These are phyloP conservation scores for Calliopsis andreniformis DNA, from an alignment of 1,140 invertebrate genomes.

Conservation along the genomic window DNA sequence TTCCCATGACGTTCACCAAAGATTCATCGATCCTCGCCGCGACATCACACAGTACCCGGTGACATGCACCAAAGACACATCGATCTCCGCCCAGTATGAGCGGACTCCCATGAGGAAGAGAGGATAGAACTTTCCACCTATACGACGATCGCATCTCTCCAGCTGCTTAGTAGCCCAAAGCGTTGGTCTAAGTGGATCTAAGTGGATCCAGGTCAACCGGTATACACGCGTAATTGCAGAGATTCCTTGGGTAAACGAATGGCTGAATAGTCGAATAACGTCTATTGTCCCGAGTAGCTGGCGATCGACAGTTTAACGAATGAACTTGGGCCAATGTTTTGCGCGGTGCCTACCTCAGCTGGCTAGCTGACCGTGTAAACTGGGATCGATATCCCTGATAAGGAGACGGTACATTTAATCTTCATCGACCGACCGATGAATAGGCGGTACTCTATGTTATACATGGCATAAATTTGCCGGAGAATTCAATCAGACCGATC, in stretches of 20 bases:
- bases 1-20: too few species aligned
- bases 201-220: background rate
- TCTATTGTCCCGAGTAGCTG: background rate
- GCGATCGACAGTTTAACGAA: background rate
- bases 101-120: background rate
- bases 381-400: slow-evolving; percentile 1
- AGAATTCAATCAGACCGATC: background rate
- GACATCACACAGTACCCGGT: too few species aligned
- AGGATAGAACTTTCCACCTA: too few species aligned
- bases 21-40: too few species aligned
- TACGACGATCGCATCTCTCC: background rate
- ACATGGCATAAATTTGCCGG: background rate
- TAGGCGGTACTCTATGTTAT: background rate
- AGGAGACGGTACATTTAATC: background rate
- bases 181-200: background rate
- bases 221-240: background rate
- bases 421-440: background rate
- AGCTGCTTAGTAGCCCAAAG: background rate
- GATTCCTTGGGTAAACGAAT: background rate
- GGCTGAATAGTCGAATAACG: background rate
- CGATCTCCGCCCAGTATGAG: background rate
- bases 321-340: background rate
- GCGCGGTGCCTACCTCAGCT: background rate
- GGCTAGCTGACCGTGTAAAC: background rate
- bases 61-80: background rate